Conservation (phyloP, 2,113 vertebrate species). For the Labeo catla region DNA sequence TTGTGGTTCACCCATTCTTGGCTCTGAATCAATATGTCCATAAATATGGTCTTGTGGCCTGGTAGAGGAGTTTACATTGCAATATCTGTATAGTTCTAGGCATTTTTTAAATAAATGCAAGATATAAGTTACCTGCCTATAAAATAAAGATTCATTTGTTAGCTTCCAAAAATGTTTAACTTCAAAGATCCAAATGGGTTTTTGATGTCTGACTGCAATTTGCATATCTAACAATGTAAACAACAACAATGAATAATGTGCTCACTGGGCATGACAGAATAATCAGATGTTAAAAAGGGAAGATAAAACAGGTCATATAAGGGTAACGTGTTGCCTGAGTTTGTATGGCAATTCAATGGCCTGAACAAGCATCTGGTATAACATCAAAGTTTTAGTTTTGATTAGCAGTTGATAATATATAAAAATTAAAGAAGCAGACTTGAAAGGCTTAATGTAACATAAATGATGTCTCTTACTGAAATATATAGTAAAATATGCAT, state of each 20-base stretch:
- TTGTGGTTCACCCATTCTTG: not conserved
- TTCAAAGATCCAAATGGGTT: not conserved
- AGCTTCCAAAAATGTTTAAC: not conserved
- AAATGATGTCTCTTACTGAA: too few species aligned
- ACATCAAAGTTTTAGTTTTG: not conserved
- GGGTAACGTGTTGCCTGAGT: not conserved
- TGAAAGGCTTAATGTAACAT: too few species aligned
- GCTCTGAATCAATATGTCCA: not conserved
- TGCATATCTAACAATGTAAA: constrained; percentile 19
- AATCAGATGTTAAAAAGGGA: not conserved
- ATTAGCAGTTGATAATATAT: not conserved
- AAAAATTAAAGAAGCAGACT: not conserved
- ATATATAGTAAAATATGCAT: too few species aligned
- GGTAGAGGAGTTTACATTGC: not conserved
- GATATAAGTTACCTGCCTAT: not conserved
- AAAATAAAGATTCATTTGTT: not conserved
- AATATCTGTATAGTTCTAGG: not conserved
- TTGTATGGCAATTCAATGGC: not conserved
- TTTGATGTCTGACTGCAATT: constrained; percentile 7
- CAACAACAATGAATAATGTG: not conserved
- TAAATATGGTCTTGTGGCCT: not conserved
- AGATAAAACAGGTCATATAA: not conserved
- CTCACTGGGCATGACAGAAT: not conserved
- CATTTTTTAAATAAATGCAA: not conserved
- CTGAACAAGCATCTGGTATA: not conserved